These are phyloP conservation scores for Drosophila quinaria DNA, from an alignment of 2,888 invertebrate species.

Conservation along the genomic window DNA sequence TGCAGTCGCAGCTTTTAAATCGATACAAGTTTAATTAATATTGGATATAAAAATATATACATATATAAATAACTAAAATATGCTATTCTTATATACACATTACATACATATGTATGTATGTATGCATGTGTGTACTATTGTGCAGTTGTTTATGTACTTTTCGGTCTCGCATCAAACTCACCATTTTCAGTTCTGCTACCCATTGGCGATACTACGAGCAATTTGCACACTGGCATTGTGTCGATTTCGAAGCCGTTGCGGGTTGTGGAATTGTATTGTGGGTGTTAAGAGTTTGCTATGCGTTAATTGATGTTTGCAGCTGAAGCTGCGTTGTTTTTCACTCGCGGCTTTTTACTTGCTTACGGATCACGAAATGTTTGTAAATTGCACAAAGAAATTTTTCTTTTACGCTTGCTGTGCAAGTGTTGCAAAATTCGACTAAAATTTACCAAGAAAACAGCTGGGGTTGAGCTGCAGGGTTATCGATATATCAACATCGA, in stretches of 20 bases:
- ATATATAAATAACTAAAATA: constrained; percentile 4
- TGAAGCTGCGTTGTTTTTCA: constrained; percentile 49
- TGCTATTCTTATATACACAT: not conserved
- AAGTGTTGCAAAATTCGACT: constrained; percentile 59
- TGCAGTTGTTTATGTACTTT: constrained; percentile 22
- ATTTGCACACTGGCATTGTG: constrained; percentile 57
- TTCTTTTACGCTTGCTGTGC: constrained; percentile 59
- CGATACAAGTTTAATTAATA: constrained; percentile 7
- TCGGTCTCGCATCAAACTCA: constrained; percentile 45
- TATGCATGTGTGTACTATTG: not conserved
- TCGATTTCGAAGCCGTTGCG: constrained; percentile 30
- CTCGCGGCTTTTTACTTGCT: constrained; percentile 45
- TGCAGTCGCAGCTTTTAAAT: constrained; percentile 2
- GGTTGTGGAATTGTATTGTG: constrained; percentile 16
- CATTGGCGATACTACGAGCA: constrained; percentile 44
- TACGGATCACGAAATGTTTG: constrained; percentile 51
- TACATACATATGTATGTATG: not conserved
- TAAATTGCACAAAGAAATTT: constrained; percentile 69
- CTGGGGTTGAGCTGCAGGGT: constrained; percentile 49
- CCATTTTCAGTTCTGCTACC: constrained; percentile 78
- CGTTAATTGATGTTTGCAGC: constrained; percentile 41
- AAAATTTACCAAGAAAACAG: constrained; percentile 43
- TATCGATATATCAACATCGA: constrained; percentile 41
- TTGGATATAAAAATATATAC: not conserved
- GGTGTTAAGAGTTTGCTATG: constrained; percentile 14